Percentiles rank a stretch among this genome's conserved stretches.
phyloP scores from a whole-genome alignment of 2,797 vertebrate species.

The Anas capensis region DNA sequence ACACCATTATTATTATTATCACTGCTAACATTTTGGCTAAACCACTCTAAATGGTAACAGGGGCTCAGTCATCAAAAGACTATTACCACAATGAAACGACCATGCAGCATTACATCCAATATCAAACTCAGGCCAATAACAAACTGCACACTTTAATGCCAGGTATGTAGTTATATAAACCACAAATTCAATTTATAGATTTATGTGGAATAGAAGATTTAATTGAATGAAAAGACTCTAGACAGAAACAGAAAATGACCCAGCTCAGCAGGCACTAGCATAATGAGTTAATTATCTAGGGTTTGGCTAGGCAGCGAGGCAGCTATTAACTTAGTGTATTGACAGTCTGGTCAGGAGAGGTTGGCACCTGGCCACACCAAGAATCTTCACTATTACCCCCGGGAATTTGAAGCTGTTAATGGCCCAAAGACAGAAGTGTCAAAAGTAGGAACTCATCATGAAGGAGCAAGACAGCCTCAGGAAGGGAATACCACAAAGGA shows the following conservation, averaged over 20 bases:
- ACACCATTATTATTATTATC: not conserved
- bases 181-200: conserved; percentile 19
- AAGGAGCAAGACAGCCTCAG: conserved; percentile 33
- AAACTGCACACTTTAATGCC: not conserved
- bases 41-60: not conserved
- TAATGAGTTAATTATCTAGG: conserved; percentile 70
- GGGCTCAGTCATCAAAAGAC: not conserved
- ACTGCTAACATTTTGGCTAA: not conserved
- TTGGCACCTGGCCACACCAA: conserved; percentile 62
- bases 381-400: conserved; percentile 30
- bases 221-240: conserved; percentile 54
- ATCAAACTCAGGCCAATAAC: not conserved
- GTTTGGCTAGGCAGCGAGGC: conserved; percentile 20
- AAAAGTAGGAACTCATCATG: conserved; percentile 6
- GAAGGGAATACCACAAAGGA: not conserved
- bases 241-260: conserved; percentile 50
- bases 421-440: conserved; percentile 40
- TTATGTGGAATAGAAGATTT: conserved; percentile 22
- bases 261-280: conserved; percentile 58
- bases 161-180: not conserved
- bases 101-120: not conserved
- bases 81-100: not conserved
- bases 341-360: conserved; percentile 61
- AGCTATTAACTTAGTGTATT: conserved; percentile 43
- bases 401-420: conserved; percentile 32